Base-by-base conservation (phyloP, 2,797 vertebrate species). In the Erethizon dorsatum region DNA sequence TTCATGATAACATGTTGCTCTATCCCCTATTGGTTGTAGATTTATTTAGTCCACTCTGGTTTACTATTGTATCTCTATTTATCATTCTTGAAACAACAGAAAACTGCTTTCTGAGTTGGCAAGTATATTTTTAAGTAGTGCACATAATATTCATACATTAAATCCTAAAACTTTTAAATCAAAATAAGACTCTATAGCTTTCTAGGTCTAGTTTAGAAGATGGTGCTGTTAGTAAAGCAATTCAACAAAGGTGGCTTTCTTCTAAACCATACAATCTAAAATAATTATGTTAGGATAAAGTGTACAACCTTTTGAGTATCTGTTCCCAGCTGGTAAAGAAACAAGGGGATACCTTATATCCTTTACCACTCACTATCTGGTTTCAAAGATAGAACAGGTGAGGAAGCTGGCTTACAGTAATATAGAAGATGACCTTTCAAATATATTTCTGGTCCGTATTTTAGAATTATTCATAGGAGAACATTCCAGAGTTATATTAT, bases 381-480 rank as follows among this genome's bases (percentile, higher is more conserved):
- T 91, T 93, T 91, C 69, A 90, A 89, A 96, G 6, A 79, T 33
- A 77, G 63, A 69, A 47, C 93, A 5, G 10, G 24, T 84, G 61
- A 45, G 78, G 31, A 93, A 91, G 96, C 63, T 90, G 18, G 20
- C 11, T 92, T 86, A 83, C 0, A 12, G 22, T 59, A 95, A 83
- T 79, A 86, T 18, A 83, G 45, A 12, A 80, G 67, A 85, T 26
- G 50, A 94, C 26, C 14, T 93, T 95, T 90, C 7, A 78, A 92
- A 89, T 73, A 67, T 20, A 79, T 90, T 95, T 80, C 41, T 87
- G 50, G 52, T 3, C 13, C 17, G 3, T 83, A 54, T 83, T 92
- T 94, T 85, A 96, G 31, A 95, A 95, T 92, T 90, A 85, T 61
- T 94, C 28, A 79, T 47, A 82, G 77, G 47, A 91, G 52, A 84